Percentiles rank a stretch among this genome's conserved stretches.
phyloP scores from a whole-genome alignment of 2,113 vertebrate species.

The Notarius lentiginosus region DNA sequence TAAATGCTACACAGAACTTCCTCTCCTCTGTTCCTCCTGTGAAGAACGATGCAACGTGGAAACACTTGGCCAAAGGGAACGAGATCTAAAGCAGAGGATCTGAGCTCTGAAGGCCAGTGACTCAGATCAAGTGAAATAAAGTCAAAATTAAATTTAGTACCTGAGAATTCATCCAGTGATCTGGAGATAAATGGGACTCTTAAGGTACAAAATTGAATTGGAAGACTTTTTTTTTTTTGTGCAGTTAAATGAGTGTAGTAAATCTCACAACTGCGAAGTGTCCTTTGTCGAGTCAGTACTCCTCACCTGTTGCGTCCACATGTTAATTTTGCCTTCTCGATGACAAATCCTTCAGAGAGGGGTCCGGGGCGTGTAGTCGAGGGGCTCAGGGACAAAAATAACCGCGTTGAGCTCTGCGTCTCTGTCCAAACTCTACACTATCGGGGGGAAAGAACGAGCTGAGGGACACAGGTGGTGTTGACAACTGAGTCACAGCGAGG shows the following conservation, averaged over 20 bases:
- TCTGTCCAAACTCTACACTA: not conserved
- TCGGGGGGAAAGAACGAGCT: not conserved
- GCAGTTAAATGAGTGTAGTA: not conserved
- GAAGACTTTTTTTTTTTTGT: not conserved
- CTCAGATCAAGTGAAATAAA: not conserved
- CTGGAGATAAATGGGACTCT: not conserved
- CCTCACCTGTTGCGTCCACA: slow-evolving; percentile 18
- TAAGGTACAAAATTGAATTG: not conserved
- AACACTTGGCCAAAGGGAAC: not conserved
- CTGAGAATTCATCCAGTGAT: not conserved
- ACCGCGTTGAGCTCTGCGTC: not conserved
- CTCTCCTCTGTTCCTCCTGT: not conserved
- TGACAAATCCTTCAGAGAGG: slow-evolving; percentile 38
- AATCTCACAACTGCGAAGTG: not conserved
- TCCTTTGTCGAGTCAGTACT: not conserved
- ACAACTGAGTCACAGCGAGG: not conserved
- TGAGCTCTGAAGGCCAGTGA: not conserved
- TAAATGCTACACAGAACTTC: not conserved
- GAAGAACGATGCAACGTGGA: not conserved
- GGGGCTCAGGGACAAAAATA: not conserved
- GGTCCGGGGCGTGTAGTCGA: not conserved
- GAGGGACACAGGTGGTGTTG: not conserved
- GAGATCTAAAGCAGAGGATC: not conserved
- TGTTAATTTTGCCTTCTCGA: slow-evolving; percentile 6
- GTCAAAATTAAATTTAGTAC: not conserved